Evolutionary conservation across 2,113 vertebrate species (phyloP), one percentile per base, ranked within the genome.

Genomic region (Burhinus oedicnemus): DNA sequence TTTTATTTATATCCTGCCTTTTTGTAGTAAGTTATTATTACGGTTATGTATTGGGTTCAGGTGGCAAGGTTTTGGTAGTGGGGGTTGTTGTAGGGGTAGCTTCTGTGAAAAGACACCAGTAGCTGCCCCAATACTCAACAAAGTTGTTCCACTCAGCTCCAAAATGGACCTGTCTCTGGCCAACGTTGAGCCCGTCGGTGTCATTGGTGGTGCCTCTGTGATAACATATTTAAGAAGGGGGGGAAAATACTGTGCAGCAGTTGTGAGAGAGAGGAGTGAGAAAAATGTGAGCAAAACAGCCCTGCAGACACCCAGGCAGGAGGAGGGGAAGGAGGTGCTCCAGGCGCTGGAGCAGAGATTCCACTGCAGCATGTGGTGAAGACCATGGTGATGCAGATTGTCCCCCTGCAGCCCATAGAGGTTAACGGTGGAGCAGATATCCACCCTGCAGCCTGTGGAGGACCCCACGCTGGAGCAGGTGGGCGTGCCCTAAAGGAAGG

Each of bases 171-270:
- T 3, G 1, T 9, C 21, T 22, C 40, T 49, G 30, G 40, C 42
- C 40, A 55, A 5, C 6, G 15, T 27, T 23, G 17, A 61, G 8
- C 5, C 6, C 21, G 17, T 44, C 36, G 45, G 5, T 0, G 0
- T 32, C 5, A 2, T 3, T 74, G 21, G 2, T 51, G 21, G 42
- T 62, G 11, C 2, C 32, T 44, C 30, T 42, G 29, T 54, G 40
- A 47, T 29, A 61, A 29, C 22, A 13, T 32, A 27, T 34, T 76
- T 34, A 76, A 61, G 32, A 52, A 38, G 19, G 3, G 15, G 13
- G 4, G 8, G 44, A 32, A 52, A 61, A 5, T 34, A 9, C 16
- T 70, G 30, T 5, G 3, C 36, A 84, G 21, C 21, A 57, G 11
- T 7, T 23, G 4, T 71, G 12, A 26, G n/a, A 64, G 15, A 17